Evolutionary conservation across 2,888 invertebrate genomes (phyloP), one percentile per base, ranked within the genome.

Genomic region (Drosophila melanosoma): DNA sequence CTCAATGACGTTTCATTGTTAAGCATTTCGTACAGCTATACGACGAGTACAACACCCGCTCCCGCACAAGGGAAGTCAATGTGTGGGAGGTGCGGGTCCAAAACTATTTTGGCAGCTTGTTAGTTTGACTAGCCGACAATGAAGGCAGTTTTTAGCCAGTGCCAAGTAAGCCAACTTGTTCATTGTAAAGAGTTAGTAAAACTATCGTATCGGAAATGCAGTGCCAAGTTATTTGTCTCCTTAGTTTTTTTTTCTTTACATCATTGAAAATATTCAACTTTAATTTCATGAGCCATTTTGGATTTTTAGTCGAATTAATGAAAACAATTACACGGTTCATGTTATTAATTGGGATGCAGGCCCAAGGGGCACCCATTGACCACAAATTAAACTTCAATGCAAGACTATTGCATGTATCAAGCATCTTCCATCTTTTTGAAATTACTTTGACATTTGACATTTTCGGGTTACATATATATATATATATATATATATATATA

Each of bases 31-130:
- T 77, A 80, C 75, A 89, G 90, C 82, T 81, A 69, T 79, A 45
- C 58, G 38, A 4, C 36, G 23, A 79, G 48, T 58, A 48, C 26
- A 76, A n/a, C n/a, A n/a, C n/a, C n/a, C n/a, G n/a, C n/a, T n/a
- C n/a, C n/a, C n/a, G n/a, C n/a, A n/a, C 35, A 36, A 45, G 48
- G 8, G 35, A 11, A 35, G 40, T 45, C 45, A 45, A 15, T 8
- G 26, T 35, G 26, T 35, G 40, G 15, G 26, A 54, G 23, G 45
- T 8, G 15, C 23, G 4, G 26, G 12, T 15, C 45, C 54, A 45
- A 57, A 87, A 83, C 90, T 83, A 83, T 83, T 83, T 83, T 83
- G 90, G 90, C 83, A 83, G 87, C 87, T 90, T 69, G 82, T 79
- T 87, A 67, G 72, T 62, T 89, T 79, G 69, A 54, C 75, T 87